Evolutionary conservation across 2,888 invertebrate species (phyloP).

Genomic region (Mechanitis mazaeus): DNA sequence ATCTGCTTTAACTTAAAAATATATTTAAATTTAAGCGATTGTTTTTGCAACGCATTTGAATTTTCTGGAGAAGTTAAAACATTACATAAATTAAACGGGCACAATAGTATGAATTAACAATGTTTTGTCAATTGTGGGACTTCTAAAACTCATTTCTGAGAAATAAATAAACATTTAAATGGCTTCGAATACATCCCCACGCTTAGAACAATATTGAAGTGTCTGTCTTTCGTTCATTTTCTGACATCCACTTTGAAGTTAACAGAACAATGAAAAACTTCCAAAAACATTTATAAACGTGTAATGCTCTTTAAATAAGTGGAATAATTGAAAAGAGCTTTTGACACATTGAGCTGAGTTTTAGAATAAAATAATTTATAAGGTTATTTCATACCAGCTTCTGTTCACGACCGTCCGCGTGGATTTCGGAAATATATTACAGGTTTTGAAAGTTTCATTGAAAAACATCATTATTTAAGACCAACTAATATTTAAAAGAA

Average conservation of each 20-base stretch:
- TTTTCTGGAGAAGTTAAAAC: neutral
- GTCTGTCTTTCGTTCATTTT: slow-evolving; percentile 6
- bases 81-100: neutral
- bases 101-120: slow-evolving; percentile 4
- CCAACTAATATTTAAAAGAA: too few species aligned
- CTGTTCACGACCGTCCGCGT: too few species aligned
- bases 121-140: slow-evolving; percentile 6
- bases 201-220: slow-evolving; percentile 6
- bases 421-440: too few species aligned
- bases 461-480: too few species aligned
- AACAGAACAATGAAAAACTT: slow-evolving; percentile 6
- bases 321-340: slow-evolving; percentile 2
- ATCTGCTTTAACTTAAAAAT: neutral
- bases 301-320: slow-evolving; percentile 6
- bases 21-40: too few species aligned
- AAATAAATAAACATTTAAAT: slow-evolving; percentile 7
- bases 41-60: too few species aligned
- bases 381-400: neutral
- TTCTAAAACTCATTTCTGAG: slow-evolving; percentile 6
- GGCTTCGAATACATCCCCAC: slow-evolving; percentile 5
- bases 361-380: neutral
- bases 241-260: slow-evolving; percentile 7
- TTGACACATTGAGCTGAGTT: neutral
- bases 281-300: slow-evolving; percentile 4
- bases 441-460: too few species aligned